phyloP scores from a whole-genome alignment of 2,797 vertebrate genomes.

The Myotis pilosus region DNA sequence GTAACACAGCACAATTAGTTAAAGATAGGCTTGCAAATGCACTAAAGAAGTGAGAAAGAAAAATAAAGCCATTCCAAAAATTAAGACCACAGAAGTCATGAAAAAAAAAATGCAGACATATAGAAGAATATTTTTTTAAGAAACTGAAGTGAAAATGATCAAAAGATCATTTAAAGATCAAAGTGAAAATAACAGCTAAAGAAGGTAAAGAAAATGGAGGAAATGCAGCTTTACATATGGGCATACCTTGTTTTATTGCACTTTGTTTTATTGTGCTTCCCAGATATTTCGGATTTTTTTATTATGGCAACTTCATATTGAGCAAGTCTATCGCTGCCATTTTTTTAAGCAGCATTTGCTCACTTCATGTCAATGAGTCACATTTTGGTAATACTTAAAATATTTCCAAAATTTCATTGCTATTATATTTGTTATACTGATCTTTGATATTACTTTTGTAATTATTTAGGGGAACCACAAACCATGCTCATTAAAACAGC shows the following conservation, averaged over 20 bases:
- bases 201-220: not conserved
- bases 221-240: not conserved
- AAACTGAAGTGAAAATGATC: not conserved
- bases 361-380: not conserved
- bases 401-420: not conserved
- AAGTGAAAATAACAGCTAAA: not conserved
- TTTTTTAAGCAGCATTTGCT: not conserved
- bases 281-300: not conserved
- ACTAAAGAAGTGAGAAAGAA: not conserved
- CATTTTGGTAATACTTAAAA: not conserved
- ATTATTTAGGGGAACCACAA: not conserved
- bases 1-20: not conserved
- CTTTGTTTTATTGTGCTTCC: not conserved
- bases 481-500: not conserved
- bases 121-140: not conserved
- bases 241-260: not conserved
- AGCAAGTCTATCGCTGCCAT: not conserved
- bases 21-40: not conserved
- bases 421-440: not conserved
- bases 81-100: not conserved
- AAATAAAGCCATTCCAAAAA: not conserved
- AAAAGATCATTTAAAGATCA: not conserved
- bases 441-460: not conserved
- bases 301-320: not conserved
- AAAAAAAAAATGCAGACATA: not conserved